Evolutionary conservation across 2,888 invertebrate genomes (phyloP).

Genomic region (Adelphocoris suturalis): DNA sequence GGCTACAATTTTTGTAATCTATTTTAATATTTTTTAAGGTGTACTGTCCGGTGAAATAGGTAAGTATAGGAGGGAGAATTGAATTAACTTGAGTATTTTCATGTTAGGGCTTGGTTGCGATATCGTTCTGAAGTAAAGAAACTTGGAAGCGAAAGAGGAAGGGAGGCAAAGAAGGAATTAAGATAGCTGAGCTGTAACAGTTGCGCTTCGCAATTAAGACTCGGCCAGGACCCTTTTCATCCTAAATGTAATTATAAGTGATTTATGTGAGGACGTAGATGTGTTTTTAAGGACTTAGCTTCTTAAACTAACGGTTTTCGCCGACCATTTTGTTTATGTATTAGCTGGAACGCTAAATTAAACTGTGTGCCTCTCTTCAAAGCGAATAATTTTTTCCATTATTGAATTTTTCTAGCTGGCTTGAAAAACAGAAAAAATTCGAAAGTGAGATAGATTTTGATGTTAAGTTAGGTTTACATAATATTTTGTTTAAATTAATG

Average conservation of each 20-base stretch:
- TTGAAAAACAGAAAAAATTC: too few species aligned
- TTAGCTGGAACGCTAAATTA: constrained; percentile 58
- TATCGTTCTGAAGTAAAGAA: constrained; percentile 34
- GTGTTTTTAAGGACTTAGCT: constrained; percentile 66
- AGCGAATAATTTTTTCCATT: background rate
- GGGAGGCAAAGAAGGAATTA: constrained; percentile 66
- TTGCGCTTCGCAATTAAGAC: constrained; percentile 69
- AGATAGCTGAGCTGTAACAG: constrained; percentile 67
- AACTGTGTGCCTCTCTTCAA: constrained; percentile 36
- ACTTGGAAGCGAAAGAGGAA: constrained; percentile 29
- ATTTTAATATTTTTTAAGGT: too few species aligned
- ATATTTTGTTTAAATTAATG: too few species aligned
- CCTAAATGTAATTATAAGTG: constrained; percentile 67
- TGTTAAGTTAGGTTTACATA: too few species aligned
- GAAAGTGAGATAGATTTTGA: too few species aligned
- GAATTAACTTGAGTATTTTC: background rate
- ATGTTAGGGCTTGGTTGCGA: background rate
- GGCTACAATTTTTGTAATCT: too few species aligned
- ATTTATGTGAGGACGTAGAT: constrained; percentile 66
- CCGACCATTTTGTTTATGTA: constrained; percentile 56
- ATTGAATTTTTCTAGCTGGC: background rate
- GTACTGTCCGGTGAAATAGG: too few species aligned
- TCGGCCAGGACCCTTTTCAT: constrained; percentile 66
- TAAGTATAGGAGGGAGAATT: too few species aligned
- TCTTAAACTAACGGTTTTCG: constrained; percentile 50